Evolutionary conservation across 2,797 vertebrate species (phyloP).

Genomic region (Limosa lapponica): DNA sequence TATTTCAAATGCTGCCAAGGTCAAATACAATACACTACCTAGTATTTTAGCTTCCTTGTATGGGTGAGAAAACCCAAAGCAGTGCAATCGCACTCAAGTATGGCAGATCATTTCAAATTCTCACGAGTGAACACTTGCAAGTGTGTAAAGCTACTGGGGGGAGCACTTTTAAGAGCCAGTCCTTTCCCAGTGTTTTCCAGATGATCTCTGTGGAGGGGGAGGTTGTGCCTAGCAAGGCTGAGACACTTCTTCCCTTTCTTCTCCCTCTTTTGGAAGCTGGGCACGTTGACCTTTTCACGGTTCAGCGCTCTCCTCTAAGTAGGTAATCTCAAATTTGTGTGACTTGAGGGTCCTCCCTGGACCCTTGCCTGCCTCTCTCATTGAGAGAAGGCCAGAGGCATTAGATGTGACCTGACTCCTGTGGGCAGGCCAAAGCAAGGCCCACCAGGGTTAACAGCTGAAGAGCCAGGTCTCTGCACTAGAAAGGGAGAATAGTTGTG

Average conservation of each 20-base stretch:
- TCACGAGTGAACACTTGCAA: fast-evolving
- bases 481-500: neutral
- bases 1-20: constrained; percentile 15
- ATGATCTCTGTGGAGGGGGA: neutral
- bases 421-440: neutral
- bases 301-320: neutral
- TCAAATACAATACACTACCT: neutral
- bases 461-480: fast-evolving
- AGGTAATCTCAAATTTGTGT: neutral
- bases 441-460: neutral
- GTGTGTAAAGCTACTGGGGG: fast-evolving
- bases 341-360: neutral
- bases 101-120: neutral
- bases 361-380: neutral
- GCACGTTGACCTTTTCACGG: neutral
- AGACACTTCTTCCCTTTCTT: neutral
- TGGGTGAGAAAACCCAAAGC: neutral
- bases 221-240: neutral
- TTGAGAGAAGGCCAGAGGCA: neutral
- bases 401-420: fast-evolving
- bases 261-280: fast-evolving
- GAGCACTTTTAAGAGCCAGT: neutral
- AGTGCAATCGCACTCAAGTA: fast-evolving
- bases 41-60: neutral
- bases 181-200: fast-evolving